Evolutionary conservation across 1,140 invertebrate genomes (phyloP), one percentile per base, ranked within the genome.

Genomic region (Belonocnema kinseyi): DNA sequence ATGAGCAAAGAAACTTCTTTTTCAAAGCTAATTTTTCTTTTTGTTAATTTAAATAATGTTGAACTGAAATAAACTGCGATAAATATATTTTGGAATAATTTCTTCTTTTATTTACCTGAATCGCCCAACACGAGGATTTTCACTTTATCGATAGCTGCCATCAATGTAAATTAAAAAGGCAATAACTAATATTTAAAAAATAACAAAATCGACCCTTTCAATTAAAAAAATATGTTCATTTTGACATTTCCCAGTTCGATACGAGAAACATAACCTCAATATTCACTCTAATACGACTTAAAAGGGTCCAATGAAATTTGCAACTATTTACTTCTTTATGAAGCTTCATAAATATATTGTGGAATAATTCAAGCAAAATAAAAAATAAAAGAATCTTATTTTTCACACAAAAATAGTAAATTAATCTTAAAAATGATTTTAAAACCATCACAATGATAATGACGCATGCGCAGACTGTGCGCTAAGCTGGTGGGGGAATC

Each of bases 111-210:
- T 74, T 80, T 93, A 96, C 97, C 97, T 79, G 97, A 98, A 94
- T 98, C 97, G 56, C 98, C 97, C 75, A 98, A 94, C 72, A 98
- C 95, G 75, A 98, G 94, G 74, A 99, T 95, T 92, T 97, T 96
- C 10, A 98, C 97, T 93, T 97, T 97, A 87, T 97, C 96, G 83
- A 95, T 95, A 33, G 94, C 93, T 84, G 95, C 94, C 95, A 95
- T 95, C 80, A 73, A 84, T 84, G 53, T 77, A 16, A 46, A 66
- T n/a, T n/a, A 6, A 33, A n/a, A 16, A 66, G 33, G 26, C 26
- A 5, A 66, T 14, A 66, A 56, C 17, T 21, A 56, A 56, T 12
- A 19, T 56, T 0, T 21, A 56, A 12, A 56, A 19, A 46, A 46
- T 10, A 10, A 11, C 10, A 7, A 56, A 56, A 17, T 56, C n/a